These are phyloP conservation scores for Sturnira hondurensis DNA, from an alignment of 2,113 vertebrate species.

Conservation along the genomic window DNA sequence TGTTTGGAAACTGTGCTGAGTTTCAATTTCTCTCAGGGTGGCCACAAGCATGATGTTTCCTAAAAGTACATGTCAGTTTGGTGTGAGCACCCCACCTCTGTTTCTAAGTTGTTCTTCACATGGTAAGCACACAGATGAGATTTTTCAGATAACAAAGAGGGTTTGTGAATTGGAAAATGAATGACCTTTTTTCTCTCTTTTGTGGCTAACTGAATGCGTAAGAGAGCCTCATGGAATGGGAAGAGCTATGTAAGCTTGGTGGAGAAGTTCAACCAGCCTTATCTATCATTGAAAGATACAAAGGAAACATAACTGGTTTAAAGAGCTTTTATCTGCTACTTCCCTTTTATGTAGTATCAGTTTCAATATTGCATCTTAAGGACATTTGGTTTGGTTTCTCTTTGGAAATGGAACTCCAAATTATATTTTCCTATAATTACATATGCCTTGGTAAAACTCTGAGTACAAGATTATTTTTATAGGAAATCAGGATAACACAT, in stretches of 20 bases:
- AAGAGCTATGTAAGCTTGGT: neutral
- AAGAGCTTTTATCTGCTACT: neutral
- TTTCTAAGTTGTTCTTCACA: neutral
- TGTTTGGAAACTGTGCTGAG: neutral
- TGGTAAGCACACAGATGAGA: neutral
- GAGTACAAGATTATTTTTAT: neutral
- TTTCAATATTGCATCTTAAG: neutral
- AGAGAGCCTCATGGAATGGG: neutral
- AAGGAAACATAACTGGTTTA: neutral
- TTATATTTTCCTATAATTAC: neutral
- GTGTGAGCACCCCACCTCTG: neutral
- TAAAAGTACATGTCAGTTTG: neutral
- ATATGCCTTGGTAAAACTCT: neutral
- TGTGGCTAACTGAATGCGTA: neutral
- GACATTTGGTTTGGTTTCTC: neutral
- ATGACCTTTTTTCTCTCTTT: neutral
- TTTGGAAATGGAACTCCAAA: neutral
- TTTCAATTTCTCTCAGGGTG: neutral
- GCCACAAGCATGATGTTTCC: neutral
- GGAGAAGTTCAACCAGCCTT: neutral
- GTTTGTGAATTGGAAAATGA: neutral
- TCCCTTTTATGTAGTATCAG: neutral
- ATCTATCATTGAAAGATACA: neutral
- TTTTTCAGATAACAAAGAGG: neutral
- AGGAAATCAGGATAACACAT: neutral